These are phyloP conservation scores for Hirtodrosophila trivittata DNA, from an alignment of 2,888 invertebrate species.

Conservation along the genomic window DNA sequence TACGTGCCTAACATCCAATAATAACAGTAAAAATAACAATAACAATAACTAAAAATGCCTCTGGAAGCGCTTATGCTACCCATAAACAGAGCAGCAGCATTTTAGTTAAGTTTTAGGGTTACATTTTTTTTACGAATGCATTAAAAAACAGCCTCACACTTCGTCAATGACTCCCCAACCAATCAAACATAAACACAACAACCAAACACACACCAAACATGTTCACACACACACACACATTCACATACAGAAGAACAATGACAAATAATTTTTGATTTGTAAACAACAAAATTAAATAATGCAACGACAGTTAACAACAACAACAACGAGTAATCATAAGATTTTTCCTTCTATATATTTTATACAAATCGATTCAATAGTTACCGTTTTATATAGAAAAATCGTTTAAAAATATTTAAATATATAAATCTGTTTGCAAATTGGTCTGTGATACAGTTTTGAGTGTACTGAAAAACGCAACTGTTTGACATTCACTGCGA, in stretches of 20 bases:
- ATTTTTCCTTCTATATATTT: constrained; percentile 2
- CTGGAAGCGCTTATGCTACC: too few relatives aligned
- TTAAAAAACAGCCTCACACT: not conserved
- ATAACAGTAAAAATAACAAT: too few relatives aligned
- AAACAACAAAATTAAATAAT: constrained; percentile 6
- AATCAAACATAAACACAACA: not conserved
- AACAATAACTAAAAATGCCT: too few relatives aligned
- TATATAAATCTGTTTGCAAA: too few relatives aligned
- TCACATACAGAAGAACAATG: constrained; percentile 14
- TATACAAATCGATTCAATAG: too few relatives aligned
- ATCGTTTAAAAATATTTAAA: too few relatives aligned
- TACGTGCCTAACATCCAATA: constrained; percentile 83
- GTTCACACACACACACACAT: constrained; percentile 1
- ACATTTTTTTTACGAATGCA: constrained; percentile 15
- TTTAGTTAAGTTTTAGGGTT: constrained; percentile 22
- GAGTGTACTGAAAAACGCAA: too few relatives aligned
- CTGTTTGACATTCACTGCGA: too few relatives aligned
- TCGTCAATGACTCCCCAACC: not conserved
- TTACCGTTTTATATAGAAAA: too few relatives aligned
- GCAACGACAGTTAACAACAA: too few relatives aligned
- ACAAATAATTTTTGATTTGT: constrained; percentile 12
- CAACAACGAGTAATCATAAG: not conserved
- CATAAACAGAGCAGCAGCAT: too few relatives aligned
- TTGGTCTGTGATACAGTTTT: too few relatives aligned
- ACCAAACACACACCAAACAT: constrained; percentile 10